Evolutionary conservation across 2,888 invertebrate species (phyloP).

Genomic region (Nycteola revayana): DNA sequence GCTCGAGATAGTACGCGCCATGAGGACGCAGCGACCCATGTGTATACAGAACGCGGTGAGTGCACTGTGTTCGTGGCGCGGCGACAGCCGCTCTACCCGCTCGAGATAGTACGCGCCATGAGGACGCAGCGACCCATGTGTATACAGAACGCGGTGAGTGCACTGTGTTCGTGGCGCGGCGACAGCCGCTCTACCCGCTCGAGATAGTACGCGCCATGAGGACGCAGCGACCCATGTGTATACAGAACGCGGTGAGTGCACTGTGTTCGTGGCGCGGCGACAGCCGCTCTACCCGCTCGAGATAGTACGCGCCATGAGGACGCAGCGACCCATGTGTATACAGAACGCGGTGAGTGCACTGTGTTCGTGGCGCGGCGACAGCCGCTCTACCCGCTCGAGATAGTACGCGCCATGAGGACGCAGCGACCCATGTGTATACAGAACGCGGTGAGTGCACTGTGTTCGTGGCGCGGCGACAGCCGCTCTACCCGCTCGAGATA

Average conservation of each 20-base stretch:
- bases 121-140: slow-evolving; percentile 98
- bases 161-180: slow-evolving; percentile 91
- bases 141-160: slow-evolving; percentile 98
- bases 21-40: slow-evolving; percentile 98
- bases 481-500: slow-evolving; percentile 97
- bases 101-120: slow-evolving; percentile 97
- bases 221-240: slow-evolving; percentile 98
- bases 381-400: slow-evolving; percentile 97
- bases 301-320: slow-evolving; percentile 96
- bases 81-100: slow-evolving; percentile 96
- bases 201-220: slow-evolving; percentile 97
- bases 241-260: slow-evolving; percentile 96
- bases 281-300: slow-evolving; percentile 98
- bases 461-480: slow-evolving; percentile 94
- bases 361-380: slow-evolving; percentile 95
- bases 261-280: slow-evolving; percentile 92
- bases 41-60: slow-evolving; percentile 99
- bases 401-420: slow-evolving; percentile 96
- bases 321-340: slow-evolving; percentile 99
- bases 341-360: slow-evolving; percentile 95
- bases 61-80: slow-evolving; percentile 90
- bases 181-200: slow-evolving; percentile 97
- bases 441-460: slow-evolving; percentile 93
- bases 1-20: slow-evolving; percentile 94
- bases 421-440: slow-evolving; percentile 99